A percentile compares a stretch with the other conserved stretches of the same genome.
phyloP scores from a whole-genome alignment of 2,113 vertebrate genomes.

The Thymallus thymallus region DNA sequence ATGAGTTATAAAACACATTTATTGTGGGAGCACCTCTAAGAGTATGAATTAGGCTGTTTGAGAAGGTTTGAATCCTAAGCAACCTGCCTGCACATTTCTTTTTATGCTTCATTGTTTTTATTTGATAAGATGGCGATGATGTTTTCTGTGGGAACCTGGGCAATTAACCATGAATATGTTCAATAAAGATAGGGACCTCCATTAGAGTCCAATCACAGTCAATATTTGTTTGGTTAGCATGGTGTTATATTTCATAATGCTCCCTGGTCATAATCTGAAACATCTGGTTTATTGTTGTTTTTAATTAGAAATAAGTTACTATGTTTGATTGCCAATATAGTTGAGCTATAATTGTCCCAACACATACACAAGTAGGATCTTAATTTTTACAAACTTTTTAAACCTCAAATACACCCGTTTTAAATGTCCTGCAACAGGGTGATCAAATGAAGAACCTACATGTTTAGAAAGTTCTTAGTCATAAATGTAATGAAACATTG shows the following conservation, averaged over 20 bases:
- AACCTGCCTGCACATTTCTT: no score
- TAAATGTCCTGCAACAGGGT: no score
- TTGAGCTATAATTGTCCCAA: background rate
- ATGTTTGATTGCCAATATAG: background rate
- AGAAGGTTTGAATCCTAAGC: no score
- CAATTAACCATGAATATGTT: background rate
- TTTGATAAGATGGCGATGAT: no score
- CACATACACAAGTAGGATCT: background rate
- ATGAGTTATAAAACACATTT: no score
- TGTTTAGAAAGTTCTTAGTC: background rate
- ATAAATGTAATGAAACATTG: background rate
- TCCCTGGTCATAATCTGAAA: background rate
- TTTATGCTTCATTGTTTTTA: no score
- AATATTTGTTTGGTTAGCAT: slow-evolving; percentile 1
- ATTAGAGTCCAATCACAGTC: background rate
- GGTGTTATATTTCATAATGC: background rate
- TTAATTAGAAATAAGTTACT: background rate
- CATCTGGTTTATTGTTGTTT: background rate
- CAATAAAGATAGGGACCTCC: background rate
- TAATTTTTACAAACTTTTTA: no score
- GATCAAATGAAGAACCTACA: no score
- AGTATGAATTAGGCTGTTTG: no score
- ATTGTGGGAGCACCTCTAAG: no score
- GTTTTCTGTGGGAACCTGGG: background rate
- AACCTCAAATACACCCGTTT: no score